These are phyloP conservation scores for Trilocha varians DNA, from an alignment of 2,888 invertebrate genomes.

Conservation along the genomic window DNA sequence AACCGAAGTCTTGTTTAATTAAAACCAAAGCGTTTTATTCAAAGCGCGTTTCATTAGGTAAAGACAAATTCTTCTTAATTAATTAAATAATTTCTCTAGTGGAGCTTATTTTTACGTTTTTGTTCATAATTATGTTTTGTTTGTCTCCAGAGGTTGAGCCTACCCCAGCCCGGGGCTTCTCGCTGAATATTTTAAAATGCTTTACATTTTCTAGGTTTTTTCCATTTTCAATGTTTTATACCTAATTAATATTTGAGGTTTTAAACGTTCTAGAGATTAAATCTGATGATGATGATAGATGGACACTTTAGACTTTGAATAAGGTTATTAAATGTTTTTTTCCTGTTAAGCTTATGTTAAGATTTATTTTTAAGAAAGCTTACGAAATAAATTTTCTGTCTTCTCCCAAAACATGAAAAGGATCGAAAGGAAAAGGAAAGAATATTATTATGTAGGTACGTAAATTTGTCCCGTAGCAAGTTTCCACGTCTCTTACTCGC, in stretches of 20 bases:
- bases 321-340: no score
- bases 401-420: no score
- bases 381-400: no score
- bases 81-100: slow-evolving; percentile 37
- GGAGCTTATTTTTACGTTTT: slow-evolving; percentile 28
- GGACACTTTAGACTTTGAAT: no score
- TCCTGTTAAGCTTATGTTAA: no score
- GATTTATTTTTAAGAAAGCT: no score
- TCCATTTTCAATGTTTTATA: slow-evolving; percentile 23
- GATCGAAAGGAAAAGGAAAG: no score
- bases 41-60: slow-evolving; percentile 39
- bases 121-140: slow-evolving; percentile 33
- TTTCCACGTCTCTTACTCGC: slow-evolving; percentile 4
- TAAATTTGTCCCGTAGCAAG: no score
- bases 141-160: slow-evolving; percentile 15
- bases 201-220: no score
- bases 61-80: slow-evolving; percentile 44
- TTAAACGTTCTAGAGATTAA: slow-evolving; percentile 6
- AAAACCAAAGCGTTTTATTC: slow-evolving; percentile 34
- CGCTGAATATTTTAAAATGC: slow-evolving; percentile 27
- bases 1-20: slow-evolving; percentile 30
- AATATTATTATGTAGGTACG: slow-evolving; percentile 15
- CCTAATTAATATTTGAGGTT: slow-evolving; percentile 16
- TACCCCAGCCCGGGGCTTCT: not conserved
- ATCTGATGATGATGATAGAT: no score